Base-by-base conservation (phyloP, 2,888 invertebrate genomes). In the Rhingia campestris region DNA sequence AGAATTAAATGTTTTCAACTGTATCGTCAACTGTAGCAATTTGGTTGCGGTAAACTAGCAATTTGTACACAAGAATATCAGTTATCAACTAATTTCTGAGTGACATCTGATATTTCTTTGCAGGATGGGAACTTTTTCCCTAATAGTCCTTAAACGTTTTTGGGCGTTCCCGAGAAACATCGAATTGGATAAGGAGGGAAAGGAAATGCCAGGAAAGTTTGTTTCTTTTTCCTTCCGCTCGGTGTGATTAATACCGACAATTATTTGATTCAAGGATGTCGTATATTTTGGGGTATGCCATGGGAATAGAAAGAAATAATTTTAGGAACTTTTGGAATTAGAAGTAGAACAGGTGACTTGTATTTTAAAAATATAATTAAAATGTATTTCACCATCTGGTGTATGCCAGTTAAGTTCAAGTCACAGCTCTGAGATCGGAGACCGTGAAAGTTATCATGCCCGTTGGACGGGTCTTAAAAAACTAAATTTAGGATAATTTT, bases 31-130 rank as follows among this genome's bases (percentile, higher is more conserved):
- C 80, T 75, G 84, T 80, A 75, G 39, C 84, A 84, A 80, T 80
- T 84, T 80, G 41, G 70, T 56, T 84, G 84, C 84, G 84, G 84
- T 84, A 80, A 80, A 84, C 84, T 84, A 80, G 74, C 84, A 80
- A 84, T 84, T 84, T 84, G 80, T 84, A 70, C 37, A 80, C 84
- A 84, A 84, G 75, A 63, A 80, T 84, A 84, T 84, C 84, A 70
- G 74, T 63, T 84, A 80, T 80, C 84, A 80, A 35, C 70, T 80
- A 80, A 80, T 84, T 84, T 79, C 37, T 70, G 56, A 22, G 43
- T 47, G 84, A 75, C 66, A 84, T 84, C 66, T 49, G 74, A 84
- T 75, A 74, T 59, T 53, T 53, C 35, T 67, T 6, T 69, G 33
- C 14, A 22, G 35, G 45, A 53, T 9, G 58, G 64, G 69, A 70